phyloP scores from a whole-genome alignment of 2,113 vertebrate species.

The Ellobius talpinus region DNA sequence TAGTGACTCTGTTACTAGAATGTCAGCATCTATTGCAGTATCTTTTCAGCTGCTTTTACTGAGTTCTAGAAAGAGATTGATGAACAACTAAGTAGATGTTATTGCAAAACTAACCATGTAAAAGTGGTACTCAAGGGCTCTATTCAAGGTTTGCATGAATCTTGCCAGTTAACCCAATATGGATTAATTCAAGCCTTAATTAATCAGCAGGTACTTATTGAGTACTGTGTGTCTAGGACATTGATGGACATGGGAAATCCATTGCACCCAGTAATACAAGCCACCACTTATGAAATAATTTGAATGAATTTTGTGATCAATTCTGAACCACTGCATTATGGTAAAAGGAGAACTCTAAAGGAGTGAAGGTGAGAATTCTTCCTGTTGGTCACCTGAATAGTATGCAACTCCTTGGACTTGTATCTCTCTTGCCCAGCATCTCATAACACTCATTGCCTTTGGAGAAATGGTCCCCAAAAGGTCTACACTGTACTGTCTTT shows the following conservation, averaged over 20 bases:
- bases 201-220: constrained; percentile 56
- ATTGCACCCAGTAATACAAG: not conserved
- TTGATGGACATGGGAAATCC: not conserved
- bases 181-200: constrained; percentile 53
- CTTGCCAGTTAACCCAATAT: not conserved
- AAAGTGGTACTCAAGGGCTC: not conserved
- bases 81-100: constrained; percentile 15
- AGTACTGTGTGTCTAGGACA: constrained; percentile 56
- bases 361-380: not conserved
- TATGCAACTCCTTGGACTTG: not conserved
- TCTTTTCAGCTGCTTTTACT: not conserved
- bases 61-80: constrained; percentile 39
- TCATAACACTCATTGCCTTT: not conserved
- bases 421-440: not conserved
- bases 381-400: not conserved
- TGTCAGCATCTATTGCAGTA: not conserved
- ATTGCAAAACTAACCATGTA: not conserved
- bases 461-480: not conserved
- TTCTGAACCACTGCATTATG: not conserved
- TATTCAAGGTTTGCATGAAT: not conserved
- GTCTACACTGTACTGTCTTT: not conserved
- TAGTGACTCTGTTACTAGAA: constrained; percentile 8
- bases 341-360: not conserved
- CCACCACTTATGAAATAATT: constrained; percentile 27
- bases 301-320: not conserved